These are phyloP conservation scores for Mechanitis mazaeus DNA, from an alignment of 2,888 invertebrate genomes.

Conservation along the genomic window DNA sequence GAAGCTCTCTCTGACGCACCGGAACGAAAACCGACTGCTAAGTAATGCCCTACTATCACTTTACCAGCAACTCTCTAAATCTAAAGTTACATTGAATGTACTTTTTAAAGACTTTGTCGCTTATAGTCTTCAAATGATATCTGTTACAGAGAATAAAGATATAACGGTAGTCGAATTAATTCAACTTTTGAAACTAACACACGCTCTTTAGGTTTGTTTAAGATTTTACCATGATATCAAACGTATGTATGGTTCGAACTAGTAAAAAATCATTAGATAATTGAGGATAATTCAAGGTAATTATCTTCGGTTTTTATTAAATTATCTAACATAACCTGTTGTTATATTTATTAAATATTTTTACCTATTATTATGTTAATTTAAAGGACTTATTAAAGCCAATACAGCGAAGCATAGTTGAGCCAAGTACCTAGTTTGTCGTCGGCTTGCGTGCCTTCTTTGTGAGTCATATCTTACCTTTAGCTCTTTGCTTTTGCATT, in stretches of 20 bases:
- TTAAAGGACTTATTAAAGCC: conserved; percentile 10
- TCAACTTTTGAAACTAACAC: no score
- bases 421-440: conserved; percentile 32
- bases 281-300: no score
- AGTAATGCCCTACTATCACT: conserved; percentile 69
- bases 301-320: no score
- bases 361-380: conserved; percentile 7
- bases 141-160: not conserved
- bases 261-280: no score
- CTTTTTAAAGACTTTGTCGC: conserved; percentile 11
- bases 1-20: conserved; percentile 53
- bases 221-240: no score
- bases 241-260: no score
- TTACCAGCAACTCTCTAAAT: conserved; percentile 52
- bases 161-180: no score
- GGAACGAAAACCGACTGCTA: conserved; percentile 53
- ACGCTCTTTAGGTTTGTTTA: no score
- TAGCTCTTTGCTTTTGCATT: conserved; percentile 60
- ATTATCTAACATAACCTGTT: no score
- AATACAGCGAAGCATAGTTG: conserved; percentile 19
- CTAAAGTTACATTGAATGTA: conserved; percentile 20
- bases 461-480: conserved; percentile 62
- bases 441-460: conserved; percentile 56
- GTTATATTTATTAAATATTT: no score
- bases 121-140: not conserved